Evolutionary conservation across 2,113 vertebrate genomes (phyloP).

Genomic region (Xenopus laevis): DNA sequence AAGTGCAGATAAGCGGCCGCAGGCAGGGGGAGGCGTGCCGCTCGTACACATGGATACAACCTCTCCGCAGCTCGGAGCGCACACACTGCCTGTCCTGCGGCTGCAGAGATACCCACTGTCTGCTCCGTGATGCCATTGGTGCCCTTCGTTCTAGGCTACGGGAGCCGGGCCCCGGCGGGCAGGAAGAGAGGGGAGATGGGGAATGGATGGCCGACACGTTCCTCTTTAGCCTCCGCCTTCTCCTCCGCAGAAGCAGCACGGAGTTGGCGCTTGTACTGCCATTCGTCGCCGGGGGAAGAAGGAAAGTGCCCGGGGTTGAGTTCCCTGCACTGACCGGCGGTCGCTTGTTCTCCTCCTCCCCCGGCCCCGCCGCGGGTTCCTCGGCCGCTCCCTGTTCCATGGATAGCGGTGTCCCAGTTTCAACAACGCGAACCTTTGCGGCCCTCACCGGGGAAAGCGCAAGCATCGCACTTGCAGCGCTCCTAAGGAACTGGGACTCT

Average conservation of each 20-base stretch:
- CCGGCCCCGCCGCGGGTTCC: not conserved
- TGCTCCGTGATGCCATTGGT: slow-evolving; percentile 63
- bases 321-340: not conserved
- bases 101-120: slow-evolving; percentile 79
- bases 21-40: slow-evolving; percentile 67
- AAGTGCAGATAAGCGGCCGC: slow-evolving; percentile 85
- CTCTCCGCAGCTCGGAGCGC: slow-evolving; percentile 79
- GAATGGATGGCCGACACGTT: slow-evolving; percentile 72
- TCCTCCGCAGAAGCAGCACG: slow-evolving; percentile 70
- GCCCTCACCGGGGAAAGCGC: not conserved
- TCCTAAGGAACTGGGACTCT: slow-evolving; percentile 9
- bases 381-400: slow-evolving; percentile 25
- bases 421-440: not conserved
- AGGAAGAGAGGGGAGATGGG: slow-evolving; percentile 59
- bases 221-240: slow-evolving; percentile 79
- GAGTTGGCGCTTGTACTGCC: slow-evolving; percentile 67
- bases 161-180: slow-evolving; percentile 63
- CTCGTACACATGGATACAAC: slow-evolving; percentile 82
- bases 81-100: slow-evolving; percentile 85
- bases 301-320: slow-evolving; percentile 1
- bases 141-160: slow-evolving; percentile 84
- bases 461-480: not conserved
- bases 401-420: not conserved
- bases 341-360: not conserved
- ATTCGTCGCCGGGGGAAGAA: slow-evolving; percentile 37